Conservation (phyloP, 2,797 vertebrate genomes). For the Podarcis lilfordi region DNA sequence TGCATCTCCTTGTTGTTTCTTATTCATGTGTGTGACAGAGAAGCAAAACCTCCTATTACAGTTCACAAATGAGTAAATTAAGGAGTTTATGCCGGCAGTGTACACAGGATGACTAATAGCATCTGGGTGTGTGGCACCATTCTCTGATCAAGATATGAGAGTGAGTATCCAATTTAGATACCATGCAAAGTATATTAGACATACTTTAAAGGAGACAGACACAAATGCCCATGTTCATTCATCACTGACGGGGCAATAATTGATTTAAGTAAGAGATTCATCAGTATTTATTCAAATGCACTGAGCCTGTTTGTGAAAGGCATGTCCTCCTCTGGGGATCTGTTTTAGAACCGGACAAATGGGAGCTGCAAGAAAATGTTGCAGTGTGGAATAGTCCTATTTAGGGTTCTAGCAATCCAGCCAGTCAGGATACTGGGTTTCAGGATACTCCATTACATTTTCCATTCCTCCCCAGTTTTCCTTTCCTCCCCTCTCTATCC, state of each 20-base stretch:
- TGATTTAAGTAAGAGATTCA: conserved; percentile 40
- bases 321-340: conserved; percentile 13
- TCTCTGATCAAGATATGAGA: conserved; percentile 17
- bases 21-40: neutral
- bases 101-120: conserved; percentile 16
- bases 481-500: neutral
- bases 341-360: neutral
- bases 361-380: neutral
- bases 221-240: conserved; percentile 29
- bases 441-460: neutral
- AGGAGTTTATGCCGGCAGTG: neutral
- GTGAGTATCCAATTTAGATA: conserved; percentile 20
- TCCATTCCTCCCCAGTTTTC: neutral
- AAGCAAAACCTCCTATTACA: neutral
- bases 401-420: neutral
- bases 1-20: neutral
- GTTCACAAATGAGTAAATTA: conserved; percentile 34
- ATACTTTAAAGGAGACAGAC: conserved; percentile 31
- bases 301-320: conserved; percentile 28
- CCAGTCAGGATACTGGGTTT: neutral
- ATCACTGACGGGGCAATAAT: conserved; percentile 38
- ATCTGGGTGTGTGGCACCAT: neutral
- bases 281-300: conserved; percentile 39
- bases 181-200: neutral
- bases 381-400: neutral